Base-by-base conservation (phyloP, 2,797 vertebrate species). In the Geotrypetes seraphini region DNA sequence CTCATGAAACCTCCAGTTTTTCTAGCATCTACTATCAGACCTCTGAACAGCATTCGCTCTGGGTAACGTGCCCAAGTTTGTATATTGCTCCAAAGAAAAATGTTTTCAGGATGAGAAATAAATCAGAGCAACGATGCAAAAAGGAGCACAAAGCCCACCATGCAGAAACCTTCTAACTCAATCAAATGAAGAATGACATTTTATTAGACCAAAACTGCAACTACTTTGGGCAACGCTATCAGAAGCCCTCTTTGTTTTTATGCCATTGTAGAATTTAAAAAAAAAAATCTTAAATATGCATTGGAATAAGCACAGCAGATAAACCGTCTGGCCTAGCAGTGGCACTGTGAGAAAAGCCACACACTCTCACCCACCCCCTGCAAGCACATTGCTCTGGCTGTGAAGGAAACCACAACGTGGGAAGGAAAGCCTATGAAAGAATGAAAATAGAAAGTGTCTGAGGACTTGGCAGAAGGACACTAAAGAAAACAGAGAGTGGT, bases 401-500 rank as follows among this genome's bases (percentile, higher is more conserved):
- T 75, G 68, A 79, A 79, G 71, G 70, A 77, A 81, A 78, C 81
- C 73, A 79, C 73, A 79, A 72, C 80, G 84, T 79, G 84, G 81
- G 79, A 76, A 82, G 81, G 79, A 73, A 83, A 82, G 73, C 76
- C 75, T 75, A 66, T 69, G 72, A 77, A 79, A 80, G 79, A 86
- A 86, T 81, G 81, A 84, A 88, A 87, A 86, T 74, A 86, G 81
- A 87, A 85, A 85, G 79, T 81, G 81, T 87, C 78, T 78, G 71
- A 75, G 75, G 70, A 79, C 77, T 89, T 89, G 87, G 85, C 85
- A 87, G 79, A 75, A 72, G 74, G 76, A 84, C 79, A 73, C 65
- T 71, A 79, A 78, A 74, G 81, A 83, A 78, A 85, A 81, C 71
- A 79, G 76, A 82, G 72, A 84, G 74, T 66, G 69, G 78, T 81